phyloP scores from a whole-genome alignment of 2,113 vertebrate genomes.

The Erinaceus europaeus region DNA sequence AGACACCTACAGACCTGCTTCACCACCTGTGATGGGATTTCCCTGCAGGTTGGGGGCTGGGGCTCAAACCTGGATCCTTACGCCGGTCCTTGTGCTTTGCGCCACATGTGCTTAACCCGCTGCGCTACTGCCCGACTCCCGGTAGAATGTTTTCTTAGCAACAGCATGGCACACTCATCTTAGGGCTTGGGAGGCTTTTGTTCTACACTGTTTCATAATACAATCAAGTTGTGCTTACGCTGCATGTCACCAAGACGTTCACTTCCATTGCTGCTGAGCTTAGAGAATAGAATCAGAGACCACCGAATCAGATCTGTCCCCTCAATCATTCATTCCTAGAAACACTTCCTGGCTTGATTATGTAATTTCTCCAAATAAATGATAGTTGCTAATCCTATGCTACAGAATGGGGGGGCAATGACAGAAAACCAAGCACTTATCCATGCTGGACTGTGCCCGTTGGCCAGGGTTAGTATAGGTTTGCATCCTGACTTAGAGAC shows the following conservation, averaged over 20 bases:
- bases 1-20: no score
- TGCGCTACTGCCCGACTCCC: no score
- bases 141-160: constrained; percentile 26
- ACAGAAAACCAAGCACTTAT: neutral
- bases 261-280: neutral
- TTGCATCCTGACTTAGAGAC: neutral
- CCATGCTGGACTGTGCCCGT: neutral
- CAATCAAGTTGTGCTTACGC: neutral
- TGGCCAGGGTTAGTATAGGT: neutral
- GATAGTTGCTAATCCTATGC: neutral
- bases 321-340: neutral
- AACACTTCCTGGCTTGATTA: neutral
- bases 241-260: neutral
- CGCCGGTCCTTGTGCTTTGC: no score
- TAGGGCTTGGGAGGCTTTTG: neutral
- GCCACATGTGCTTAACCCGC: no score
- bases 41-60: no score
- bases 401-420: neutral
- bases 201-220: neutral
- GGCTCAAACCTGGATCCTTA: no score
- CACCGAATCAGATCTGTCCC: neutral
- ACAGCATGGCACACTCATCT: neutral
- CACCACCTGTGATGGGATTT: no score
- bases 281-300: neutral
- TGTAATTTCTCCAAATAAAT: neutral